These are phyloP conservation scores for Cephus rjabovi DNA, from an alignment of 2,888 invertebrate species.

Conservation along the genomic window DNA sequence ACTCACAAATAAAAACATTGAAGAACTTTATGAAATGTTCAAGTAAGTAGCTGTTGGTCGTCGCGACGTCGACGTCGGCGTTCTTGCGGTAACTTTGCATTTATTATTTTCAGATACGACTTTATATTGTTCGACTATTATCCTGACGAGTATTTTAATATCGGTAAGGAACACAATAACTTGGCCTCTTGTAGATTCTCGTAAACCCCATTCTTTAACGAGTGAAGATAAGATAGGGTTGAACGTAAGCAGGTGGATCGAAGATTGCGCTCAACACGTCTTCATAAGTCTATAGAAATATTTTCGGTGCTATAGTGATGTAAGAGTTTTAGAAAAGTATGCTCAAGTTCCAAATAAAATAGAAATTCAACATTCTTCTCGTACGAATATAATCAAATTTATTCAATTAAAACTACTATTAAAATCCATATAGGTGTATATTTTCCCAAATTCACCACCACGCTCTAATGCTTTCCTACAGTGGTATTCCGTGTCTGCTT, in stretches of 20 bases:
- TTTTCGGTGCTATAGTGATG: background rate
- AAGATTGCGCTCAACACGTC: background rate
- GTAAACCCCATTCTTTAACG: background rate
- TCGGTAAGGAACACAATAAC: constrained; percentile 62
- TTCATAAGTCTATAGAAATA: background rate
- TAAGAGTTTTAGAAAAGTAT: background rate
- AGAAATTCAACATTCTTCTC: background rate
- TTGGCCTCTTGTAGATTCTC: background rate
- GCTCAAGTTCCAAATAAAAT: background rate
- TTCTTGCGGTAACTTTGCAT: background rate
- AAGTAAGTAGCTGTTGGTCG: constrained; percentile 68
- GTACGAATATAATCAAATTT: background rate
- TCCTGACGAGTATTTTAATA: constrained; percentile 76
- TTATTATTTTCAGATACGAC: constrained; percentile 76
- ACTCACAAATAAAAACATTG: constrained; percentile 79
- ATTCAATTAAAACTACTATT: constrained; percentile 11
- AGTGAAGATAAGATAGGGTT: background rate
- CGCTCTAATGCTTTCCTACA: background rate
- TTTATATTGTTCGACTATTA: constrained; percentile 90
- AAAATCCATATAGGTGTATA: constrained; percentile 15
- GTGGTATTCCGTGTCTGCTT: background rate
- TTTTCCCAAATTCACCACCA: background rate
- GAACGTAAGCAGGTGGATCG: background rate
- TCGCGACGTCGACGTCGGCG: background rate
- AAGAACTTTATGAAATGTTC: constrained; percentile 83